Conservation (phyloP, 1,140 invertebrate genomes). For the Drosophila persimilis region DNA sequence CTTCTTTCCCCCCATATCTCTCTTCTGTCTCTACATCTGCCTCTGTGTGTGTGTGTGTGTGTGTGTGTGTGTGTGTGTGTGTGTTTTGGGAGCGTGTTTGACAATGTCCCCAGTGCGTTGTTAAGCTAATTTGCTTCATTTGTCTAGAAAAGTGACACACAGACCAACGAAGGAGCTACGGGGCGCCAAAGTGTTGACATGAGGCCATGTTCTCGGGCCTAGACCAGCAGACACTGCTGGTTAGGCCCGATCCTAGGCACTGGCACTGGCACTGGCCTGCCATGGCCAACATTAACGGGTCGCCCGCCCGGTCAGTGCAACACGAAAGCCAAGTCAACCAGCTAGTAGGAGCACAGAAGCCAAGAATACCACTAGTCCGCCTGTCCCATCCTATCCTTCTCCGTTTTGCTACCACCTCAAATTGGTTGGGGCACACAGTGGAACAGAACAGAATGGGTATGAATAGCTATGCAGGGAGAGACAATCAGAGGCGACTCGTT, state of each 20-base stretch:
- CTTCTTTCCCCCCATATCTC: slow-evolving; percentile 4
- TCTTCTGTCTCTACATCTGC: no score
- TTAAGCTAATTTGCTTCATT: slow-evolving; percentile 82
- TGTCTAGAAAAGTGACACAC: slow-evolving; percentile 75
- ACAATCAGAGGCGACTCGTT: no score
- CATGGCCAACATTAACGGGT: slow-evolving; percentile 56
- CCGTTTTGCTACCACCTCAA: slow-evolving; percentile 15
- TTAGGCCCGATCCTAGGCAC: background rate
- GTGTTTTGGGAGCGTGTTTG: slow-evolving; percentile 36
- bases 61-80: slow-evolving; percentile 22
- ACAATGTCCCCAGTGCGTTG: slow-evolving; percentile 73
- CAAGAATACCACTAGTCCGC: background rate
- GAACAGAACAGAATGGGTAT: background rate
- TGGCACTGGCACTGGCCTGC: slow-evolving; percentile 22
- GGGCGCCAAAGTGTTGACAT: slow-evolving; percentile 68
- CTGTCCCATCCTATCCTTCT: no score
- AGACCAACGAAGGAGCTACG: background rate
- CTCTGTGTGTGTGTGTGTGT: slow-evolving; percentile 1
- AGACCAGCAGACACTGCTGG: slow-evolving; percentile 13
- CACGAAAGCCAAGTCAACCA: slow-evolving; percentile 64
- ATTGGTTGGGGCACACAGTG: slow-evolving; percentile 18
- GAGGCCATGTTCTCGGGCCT: slow-evolving; percentile 63
- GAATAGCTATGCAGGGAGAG: background rate
- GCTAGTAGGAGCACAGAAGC: slow-evolving; percentile 18
- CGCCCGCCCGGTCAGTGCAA: slow-evolving; percentile 39